A percentile compares a stretch with the other conserved stretches of the same genome.
These are phyloP conservation scores for Hypotaenidia okinawae DNA, from an alignment of 2,797 vertebrate genomes.

Conservation along the genomic window DNA sequence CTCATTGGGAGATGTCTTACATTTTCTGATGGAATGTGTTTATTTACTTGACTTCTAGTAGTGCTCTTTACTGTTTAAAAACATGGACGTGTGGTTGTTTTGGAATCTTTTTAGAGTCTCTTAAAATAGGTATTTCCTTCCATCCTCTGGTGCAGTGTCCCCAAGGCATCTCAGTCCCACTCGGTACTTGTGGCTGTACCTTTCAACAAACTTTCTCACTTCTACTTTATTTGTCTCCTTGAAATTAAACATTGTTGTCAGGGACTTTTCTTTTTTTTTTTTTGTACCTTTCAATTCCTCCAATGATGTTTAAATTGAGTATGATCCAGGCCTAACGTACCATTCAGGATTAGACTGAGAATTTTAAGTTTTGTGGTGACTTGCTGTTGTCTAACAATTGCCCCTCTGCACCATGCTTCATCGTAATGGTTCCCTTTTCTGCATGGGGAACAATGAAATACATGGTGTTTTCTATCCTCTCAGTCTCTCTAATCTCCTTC, in stretches of 20 bases:
- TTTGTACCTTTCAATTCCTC: not conserved
- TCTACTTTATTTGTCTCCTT: not conserved
- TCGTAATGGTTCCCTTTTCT: not conserved
- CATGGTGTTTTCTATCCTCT: not conserved
- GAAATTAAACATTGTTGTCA: not conserved
- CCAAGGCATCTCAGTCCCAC: not conserved
- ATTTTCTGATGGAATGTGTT: not conserved
- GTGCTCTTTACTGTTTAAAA: not conserved
- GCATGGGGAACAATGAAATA: not conserved
- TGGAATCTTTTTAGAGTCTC: not conserved
- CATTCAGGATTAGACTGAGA: not conserved
- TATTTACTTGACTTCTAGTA: not conserved
- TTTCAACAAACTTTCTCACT: not conserved
- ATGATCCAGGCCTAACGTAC: not conserved
- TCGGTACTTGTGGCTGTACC: not conserved
- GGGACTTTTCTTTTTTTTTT: not conserved
- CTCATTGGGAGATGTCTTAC: not conserved
- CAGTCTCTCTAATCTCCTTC: not conserved
- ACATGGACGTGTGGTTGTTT: not conserved
- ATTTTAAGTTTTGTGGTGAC: not conserved
- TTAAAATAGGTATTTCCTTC: not conserved
- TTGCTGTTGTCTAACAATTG: not conserved
- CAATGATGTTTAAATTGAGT: not conserved
- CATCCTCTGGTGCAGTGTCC: not conserved
- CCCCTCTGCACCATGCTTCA: fast-evolving